A percentile compares a stretch with the other conserved stretches of the same genome.
Evolutionary conservation across 2,113 vertebrate species (phyloP).

Genomic region (Prionailurus viverrinus): DNA sequence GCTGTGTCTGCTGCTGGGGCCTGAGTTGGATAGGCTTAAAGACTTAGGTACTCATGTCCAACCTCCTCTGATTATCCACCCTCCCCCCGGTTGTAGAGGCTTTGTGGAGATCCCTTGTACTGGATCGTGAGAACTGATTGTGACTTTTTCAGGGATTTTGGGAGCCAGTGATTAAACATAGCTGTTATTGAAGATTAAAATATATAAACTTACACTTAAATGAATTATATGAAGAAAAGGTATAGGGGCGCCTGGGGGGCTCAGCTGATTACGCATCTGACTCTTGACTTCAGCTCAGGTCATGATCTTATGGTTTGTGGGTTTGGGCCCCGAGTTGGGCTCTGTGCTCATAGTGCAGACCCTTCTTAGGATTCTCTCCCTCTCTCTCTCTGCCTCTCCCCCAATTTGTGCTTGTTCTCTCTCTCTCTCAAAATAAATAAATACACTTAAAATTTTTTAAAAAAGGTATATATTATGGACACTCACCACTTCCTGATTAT

Average conservation of each 20-base stretch:
- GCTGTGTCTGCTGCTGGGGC: not conserved
- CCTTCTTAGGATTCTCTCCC: too few species aligned
- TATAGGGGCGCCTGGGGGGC: too few species aligned
- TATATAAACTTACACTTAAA: conserved; percentile 25
- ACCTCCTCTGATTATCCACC: too few species aligned
- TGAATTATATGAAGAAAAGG: not conserved
- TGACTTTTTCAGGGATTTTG: conserved; percentile 19
- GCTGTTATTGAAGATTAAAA: conserved; percentile 37
- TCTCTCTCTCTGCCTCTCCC: too few species aligned
- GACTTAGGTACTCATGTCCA: not conserved
- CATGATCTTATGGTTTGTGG: too few species aligned
- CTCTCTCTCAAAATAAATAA: too few species aligned
- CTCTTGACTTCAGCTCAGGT: too few species aligned
- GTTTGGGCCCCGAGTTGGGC: too few species aligned
- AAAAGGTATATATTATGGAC: not conserved
- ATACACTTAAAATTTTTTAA: too few species aligned
- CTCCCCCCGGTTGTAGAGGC: rapidly evolving
- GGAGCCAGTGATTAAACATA: conserved; percentile 46
- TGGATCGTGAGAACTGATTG: not conserved
- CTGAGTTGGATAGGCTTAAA: not conserved
- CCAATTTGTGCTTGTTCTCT: too few species aligned
- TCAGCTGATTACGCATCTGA: too few species aligned
- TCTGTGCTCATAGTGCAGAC: too few species aligned
- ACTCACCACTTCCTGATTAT: not conserved
- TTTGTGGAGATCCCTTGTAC: not conserved